Evolutionary conservation across 2,113 vertebrate genomes (phyloP).

Genomic region (Formicarius rufipectus): DNA sequence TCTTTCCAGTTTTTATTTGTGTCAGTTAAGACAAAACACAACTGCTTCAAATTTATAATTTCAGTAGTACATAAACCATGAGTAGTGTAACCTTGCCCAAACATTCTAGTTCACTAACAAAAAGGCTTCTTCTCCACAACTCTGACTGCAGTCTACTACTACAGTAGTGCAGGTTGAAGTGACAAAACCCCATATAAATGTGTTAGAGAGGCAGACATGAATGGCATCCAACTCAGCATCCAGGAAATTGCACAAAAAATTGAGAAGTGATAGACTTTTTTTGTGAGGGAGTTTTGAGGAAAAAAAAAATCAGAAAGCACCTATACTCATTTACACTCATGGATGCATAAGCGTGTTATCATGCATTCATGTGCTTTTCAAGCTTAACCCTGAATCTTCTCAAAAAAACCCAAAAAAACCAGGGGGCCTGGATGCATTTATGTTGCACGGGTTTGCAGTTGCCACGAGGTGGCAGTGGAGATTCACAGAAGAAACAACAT

Average conservation of each 20-base stretch:
- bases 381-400: not conserved
- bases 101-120: not conserved
- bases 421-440: fast-evolving
- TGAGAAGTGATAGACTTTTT: fast-evolving
- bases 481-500: not conserved
- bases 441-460: not conserved
- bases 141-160: not conserved
- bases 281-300: not conserved
- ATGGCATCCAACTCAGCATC: fast-evolving
- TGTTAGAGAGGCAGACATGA: fast-evolving
- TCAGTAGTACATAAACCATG: not conserved
- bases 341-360: not conserved
- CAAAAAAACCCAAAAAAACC: not conserved
- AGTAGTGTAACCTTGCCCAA: not conserved
- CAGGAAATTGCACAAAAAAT: not conserved
- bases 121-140: not conserved
- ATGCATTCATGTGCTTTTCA: not conserved
- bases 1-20: not conserved
- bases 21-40: not conserved
- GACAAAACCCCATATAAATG: not conserved
- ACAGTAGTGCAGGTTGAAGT: not conserved
- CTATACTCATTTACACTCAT: not conserved
- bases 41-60: not conserved
- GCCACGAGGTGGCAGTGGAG: not conserved
- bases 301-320: not conserved